A percentile compares a stretch with the other conserved stretches of the same genome.
Evolutionary conservation across 2,888 invertebrate species (phyloP).

Genomic region (Ennomos erosarius): DNA sequence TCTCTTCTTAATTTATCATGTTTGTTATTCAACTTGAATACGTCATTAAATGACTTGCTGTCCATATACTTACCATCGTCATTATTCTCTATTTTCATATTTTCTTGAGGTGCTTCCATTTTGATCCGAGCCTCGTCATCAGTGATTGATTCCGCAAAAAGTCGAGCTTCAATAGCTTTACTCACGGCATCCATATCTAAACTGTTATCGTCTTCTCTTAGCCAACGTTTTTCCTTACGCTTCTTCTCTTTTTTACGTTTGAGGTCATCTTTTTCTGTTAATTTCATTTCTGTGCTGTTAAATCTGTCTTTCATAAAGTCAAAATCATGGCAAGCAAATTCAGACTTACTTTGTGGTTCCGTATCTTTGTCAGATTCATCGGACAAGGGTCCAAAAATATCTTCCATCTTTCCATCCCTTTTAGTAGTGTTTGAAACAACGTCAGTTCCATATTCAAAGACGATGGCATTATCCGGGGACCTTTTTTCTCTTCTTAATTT

Average conservation of each 20-base stretch:
- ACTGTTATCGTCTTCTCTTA: conserved; percentile 90
- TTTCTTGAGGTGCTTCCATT: conserved; percentile 54
- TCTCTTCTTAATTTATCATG: conserved; percentile 82
- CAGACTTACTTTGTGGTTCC: conserved; percentile 51
- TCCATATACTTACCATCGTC: conserved; percentile 87
- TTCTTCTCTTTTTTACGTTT: conserved; percentile 87
- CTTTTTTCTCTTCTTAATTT: conserved; percentile 86
- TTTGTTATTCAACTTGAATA: conserved; percentile 39
- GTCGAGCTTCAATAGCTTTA: conserved; percentile 92
- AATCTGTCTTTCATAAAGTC: conserved; percentile 50
- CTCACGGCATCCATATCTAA: conserved; percentile 93
- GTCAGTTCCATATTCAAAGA: conserved; percentile 61
- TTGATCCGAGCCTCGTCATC: conserved; percentile 72
- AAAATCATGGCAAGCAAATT: conserved; percentile 56
- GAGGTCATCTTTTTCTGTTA: conserved; percentile 80
- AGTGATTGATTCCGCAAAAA: conserved; percentile 88
- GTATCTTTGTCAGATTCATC: conserved; percentile 86
- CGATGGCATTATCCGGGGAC: conserved; percentile 47
- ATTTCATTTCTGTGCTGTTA: conserved; percentile 57
- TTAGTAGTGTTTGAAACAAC: conserved; percentile 69
- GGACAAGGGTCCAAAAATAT: conserved; percentile 94
- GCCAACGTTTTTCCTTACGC: conserved; percentile 86
- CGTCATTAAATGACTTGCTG: conserved; percentile 51
- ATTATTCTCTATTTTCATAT: conserved; percentile 44
- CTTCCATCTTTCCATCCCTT: conserved; percentile 93